These are phyloP conservation scores for Aurelia aurita DNA, from an alignment of 30 jellyfish, hydroid and myxozoan species.

Conservation along the genomic window DNA sequence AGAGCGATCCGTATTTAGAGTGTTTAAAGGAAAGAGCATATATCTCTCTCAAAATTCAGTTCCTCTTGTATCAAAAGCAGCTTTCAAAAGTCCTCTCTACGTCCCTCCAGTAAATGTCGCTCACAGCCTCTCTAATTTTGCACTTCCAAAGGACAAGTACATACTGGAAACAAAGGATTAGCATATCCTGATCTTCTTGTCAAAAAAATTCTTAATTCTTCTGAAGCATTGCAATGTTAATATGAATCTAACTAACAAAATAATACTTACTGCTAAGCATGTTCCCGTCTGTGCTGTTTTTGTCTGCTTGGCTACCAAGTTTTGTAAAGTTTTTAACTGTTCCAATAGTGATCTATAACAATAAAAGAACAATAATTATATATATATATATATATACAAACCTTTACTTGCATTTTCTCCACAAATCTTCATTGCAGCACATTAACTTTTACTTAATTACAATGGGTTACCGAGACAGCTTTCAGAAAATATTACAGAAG, in stretches of 20 bases:
- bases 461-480: not conserved
- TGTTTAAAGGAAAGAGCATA: not conserved
- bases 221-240: no score
- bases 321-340: conserved; percentile 86
- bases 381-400: not conserved
- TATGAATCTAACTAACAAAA: not conserved
- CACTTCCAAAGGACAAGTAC: no score
- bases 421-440: not conserved
- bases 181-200: no score
- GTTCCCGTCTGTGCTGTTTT: conserved; percentile 94
- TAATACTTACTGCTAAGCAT: conserved; percentile 87
- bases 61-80: no score
- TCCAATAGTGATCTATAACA: conserved; percentile 69
- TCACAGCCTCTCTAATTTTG: no score
- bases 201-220: no score
- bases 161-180: no score
- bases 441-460: not conserved
- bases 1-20: no score
- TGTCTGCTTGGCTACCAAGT: conserved; percentile 78
- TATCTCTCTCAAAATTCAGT: no score
- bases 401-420: not conserved
- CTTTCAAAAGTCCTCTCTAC: no score
- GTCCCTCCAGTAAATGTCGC: no score
- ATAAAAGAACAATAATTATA: not conserved
- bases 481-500: not conserved